These are phyloP conservation scores for Clarias pachynema DNA, from an alignment of 2,797 vertebrate genomes.

Conservation along the genomic window DNA sequence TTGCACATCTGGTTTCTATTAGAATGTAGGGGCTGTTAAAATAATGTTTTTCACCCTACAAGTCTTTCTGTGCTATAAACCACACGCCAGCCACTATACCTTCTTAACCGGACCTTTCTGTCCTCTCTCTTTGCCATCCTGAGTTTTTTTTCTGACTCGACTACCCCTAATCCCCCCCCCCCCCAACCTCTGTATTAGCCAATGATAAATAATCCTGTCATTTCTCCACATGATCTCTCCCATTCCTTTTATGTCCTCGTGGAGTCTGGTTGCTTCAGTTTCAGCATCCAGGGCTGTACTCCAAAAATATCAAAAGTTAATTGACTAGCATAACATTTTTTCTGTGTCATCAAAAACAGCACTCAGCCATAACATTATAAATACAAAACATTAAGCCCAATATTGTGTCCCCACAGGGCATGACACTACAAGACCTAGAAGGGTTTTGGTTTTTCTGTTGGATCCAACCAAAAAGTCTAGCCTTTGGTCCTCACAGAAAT, in stretches of 20 bases:
- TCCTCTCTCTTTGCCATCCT: slow-evolving; percentile 41
- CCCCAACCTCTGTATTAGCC: neutral
- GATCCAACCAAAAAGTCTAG: too few species aligned
- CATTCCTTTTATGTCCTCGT: slow-evolving; percentile 53
- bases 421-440: too few species aligned
- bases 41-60: slow-evolving; percentile 88
- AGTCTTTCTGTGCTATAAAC: slow-evolving; percentile 83
- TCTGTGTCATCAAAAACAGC: neutral
- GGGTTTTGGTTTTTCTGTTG: too few species aligned
- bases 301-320: neutral
- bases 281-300: neutral
- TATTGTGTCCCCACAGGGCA: too few species aligned
- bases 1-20: slow-evolving; percentile 83
- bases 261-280: slow-evolving; percentile 2
- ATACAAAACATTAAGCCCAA: too few species aligned
- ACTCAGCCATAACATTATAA: too few species aligned
- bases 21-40: slow-evolving; percentile 80
- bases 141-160: neutral
- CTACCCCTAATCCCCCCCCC: too few species aligned
- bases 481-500: too few species aligned
- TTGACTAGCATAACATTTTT: neutral
- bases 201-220: slow-evolving; percentile 42
- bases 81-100: slow-evolving; percentile 81
- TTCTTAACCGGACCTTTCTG: slow-evolving; percentile 51
- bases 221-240: slow-evolving; percentile 38